Evolutionary conservation across 2,797 vertebrate genomes (phyloP).

Genomic region (Poeciliopsis infans): DNA sequence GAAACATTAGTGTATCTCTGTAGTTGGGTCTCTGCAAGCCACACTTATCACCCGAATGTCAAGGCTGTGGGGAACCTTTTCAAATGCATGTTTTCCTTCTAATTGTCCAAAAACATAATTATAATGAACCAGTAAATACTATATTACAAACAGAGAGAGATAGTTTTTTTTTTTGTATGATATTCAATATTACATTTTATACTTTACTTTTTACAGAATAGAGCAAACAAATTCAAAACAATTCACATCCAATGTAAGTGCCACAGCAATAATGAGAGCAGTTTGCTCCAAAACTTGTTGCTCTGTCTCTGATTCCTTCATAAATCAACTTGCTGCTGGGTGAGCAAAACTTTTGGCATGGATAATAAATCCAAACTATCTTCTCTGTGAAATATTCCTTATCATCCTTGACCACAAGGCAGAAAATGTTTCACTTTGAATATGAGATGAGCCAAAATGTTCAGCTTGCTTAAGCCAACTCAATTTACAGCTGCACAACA

Average conservation of each 20-base stretch:
- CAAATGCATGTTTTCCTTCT: not conserved
- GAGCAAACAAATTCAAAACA: slow-evolving; percentile 4
- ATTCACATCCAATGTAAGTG: not conserved
- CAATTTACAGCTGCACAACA: slow-evolving; percentile 9
- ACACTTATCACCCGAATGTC: not conserved
- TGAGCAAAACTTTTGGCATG: slow-evolving; percentile 9
- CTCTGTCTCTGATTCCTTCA: slow-evolving; percentile 7
- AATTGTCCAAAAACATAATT: not conserved
- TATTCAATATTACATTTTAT: not conserved
- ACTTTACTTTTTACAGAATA: slow-evolving; percentile 24
- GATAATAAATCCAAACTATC: slow-evolving; percentile 10
- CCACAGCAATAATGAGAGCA: not conserved
- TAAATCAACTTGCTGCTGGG: not conserved
- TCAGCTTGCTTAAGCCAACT: slow-evolving; percentile 12
- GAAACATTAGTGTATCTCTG: not conserved
- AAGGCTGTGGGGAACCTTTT: not conserved
- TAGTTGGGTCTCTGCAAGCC: too few relatives aligned
- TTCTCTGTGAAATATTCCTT: slow-evolving; percentile 4
- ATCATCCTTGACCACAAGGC: slow-evolving; percentile 1
- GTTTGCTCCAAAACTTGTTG: not conserved
- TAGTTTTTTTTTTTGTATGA: too few relatives aligned
- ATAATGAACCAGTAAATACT: not conserved
- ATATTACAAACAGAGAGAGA: not conserved
- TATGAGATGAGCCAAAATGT: slow-evolving; percentile 10
- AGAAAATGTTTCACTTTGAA: slow-evolving; percentile 1